These are phyloP conservation scores for Gracilinanus agilis DNA, from an alignment of 2,113 vertebrate genomes.

Conservation along the genomic window DNA sequence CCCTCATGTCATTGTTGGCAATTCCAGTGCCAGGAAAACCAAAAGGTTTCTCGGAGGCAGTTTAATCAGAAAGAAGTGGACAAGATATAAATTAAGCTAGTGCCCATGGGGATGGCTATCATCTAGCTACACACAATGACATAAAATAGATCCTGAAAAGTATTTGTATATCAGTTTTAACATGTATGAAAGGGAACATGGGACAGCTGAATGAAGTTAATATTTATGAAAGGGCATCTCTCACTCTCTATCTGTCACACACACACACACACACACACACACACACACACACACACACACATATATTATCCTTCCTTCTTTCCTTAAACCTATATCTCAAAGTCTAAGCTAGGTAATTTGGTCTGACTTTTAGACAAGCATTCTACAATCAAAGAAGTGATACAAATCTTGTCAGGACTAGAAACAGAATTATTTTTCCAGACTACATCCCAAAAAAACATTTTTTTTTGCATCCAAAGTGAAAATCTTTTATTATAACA, in stretches of 20 bases:
- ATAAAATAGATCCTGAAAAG: background rate
- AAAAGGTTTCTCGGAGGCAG: background rate
- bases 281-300: too few species aligned
- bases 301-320: background rate
- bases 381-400: background rate
- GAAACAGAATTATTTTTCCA: constrained; percentile 11
- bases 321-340: background rate
- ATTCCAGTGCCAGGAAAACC: background rate
- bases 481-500: background rate
- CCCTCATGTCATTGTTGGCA: background rate
- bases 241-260: background rate
- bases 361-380: background rate
- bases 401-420: constrained; percentile 5
- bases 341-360: background rate
- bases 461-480: background rate
- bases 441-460: background rate
- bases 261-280: too few species aligned
- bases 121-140: background rate
- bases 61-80: background rate
- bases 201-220: background rate
- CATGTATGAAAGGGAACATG: background rate
- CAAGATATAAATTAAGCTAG: background rate
- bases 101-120: background rate
- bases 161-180: background rate
- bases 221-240: background rate